Percentiles rank a stretch among this genome's conserved stretches.
Evolutionary conservation across 2,113 vertebrate species (phyloP).

Genomic region (Lasiurus borealis): DNA sequence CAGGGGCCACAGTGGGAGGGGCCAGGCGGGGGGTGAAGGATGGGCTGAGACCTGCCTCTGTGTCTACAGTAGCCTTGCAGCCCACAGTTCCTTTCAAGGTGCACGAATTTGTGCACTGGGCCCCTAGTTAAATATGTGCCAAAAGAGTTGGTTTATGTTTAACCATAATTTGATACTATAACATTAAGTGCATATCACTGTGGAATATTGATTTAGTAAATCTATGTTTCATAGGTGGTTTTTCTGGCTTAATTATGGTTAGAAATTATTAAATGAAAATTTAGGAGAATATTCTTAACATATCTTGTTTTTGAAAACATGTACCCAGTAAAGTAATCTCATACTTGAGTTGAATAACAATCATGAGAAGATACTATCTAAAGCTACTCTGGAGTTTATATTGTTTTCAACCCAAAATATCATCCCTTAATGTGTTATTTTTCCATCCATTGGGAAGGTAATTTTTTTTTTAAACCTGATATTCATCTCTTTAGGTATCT

Average conservation of each 20-base stretch:
- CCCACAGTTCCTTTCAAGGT: too few relatives aligned
- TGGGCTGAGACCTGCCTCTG: too few relatives aligned
- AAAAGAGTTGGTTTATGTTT: slow-evolving; percentile 20
- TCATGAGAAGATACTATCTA: neutral
- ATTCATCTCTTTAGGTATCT: neutral
- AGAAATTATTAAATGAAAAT: neutral
- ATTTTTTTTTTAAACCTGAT: neutral
- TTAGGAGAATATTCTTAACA: neutral
- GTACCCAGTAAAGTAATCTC: neutral
- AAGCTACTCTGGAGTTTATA: neutral
- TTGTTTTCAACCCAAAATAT: neutral
- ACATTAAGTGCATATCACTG: neutral
- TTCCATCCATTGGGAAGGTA: neutral
- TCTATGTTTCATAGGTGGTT: neutral
- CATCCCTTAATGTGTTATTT: neutral
- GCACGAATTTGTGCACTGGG: too few relatives aligned
- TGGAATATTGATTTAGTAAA: neutral
- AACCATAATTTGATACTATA: neutral
- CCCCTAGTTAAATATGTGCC: neutral
- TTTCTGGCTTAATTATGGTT: neutral
- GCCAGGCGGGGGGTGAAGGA: too few relatives aligned
- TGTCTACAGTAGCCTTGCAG: too few relatives aligned
- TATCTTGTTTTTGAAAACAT: neutral
- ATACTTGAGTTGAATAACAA: neutral
- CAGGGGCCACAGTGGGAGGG: too few relatives aligned